Evolutionary conservation across 1,140 invertebrate species (phyloP).

Genomic region (Gonioctena quinquepunctata): DNA sequence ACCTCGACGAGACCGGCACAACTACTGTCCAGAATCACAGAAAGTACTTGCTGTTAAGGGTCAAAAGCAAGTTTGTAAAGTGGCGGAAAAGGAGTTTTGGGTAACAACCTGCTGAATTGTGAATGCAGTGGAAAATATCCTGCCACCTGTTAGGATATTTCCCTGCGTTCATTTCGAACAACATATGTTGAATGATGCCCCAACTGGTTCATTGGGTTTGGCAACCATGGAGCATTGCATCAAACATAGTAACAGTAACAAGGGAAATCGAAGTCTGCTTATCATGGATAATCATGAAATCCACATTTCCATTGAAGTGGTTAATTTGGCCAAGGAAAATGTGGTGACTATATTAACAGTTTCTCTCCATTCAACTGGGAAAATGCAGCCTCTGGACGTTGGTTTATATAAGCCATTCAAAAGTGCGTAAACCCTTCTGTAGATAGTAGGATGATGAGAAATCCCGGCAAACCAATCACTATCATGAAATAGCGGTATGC

Average conservation of each 20-base stretch:
- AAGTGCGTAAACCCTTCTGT: slow-evolving; percentile 44
- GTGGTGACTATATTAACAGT: slow-evolving; percentile 54
- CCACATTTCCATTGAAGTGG: slow-evolving; percentile 49
- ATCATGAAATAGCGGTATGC: slow-evolving; percentile 20
- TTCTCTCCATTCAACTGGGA: slow-evolving; percentile 56
- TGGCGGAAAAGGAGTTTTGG: slow-evolving; percentile 54
- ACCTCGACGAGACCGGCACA: slow-evolving; percentile 56
- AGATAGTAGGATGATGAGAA: slow-evolving; percentile 50
- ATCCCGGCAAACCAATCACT: slow-evolving; percentile 48
- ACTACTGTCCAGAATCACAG: slow-evolving; percentile 55
- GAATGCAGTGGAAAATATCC: slow-evolving; percentile 48
- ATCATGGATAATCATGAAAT: slow-evolving; percentile 54
- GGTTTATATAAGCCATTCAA: slow-evolving; percentile 57
- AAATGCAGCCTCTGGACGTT: slow-evolving; percentile 59
- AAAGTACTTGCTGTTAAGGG: slow-evolving; percentile 51
- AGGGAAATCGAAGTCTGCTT: slow-evolving; percentile 51
- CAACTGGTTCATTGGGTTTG: slow-evolving; percentile 52
- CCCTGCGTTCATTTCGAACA: slow-evolving; percentile 51
- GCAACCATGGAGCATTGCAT: slow-evolving; percentile 57
- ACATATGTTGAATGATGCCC: slow-evolving; percentile 48
- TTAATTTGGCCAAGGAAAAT: slow-evolving; percentile 48
- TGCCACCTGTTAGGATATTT: slow-evolving; percentile 52
- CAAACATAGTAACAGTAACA: slow-evolving; percentile 38
- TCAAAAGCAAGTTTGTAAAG: slow-evolving; percentile 50
- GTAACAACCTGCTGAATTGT: slow-evolving; percentile 52